These are phyloP conservation scores for Dromaius novaehollandiae DNA, from an alignment of 2,113 vertebrate species.

Conservation along the genomic window DNA sequence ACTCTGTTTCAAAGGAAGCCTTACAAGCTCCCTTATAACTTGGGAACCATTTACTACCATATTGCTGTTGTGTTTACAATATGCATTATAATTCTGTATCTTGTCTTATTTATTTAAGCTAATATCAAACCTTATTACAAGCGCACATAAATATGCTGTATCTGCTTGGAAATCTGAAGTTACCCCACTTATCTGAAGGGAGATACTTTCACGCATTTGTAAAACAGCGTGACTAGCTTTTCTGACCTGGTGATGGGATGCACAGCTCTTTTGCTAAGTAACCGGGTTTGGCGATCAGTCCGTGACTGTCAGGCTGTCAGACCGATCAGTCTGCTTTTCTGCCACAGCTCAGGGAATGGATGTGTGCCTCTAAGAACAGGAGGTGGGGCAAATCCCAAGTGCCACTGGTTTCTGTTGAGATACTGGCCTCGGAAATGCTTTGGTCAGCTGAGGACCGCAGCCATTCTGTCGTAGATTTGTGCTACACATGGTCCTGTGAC, in stretches of 20 bases:
- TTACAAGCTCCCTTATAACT: background rate
- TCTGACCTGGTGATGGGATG: background rate
- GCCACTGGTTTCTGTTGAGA: background rate
- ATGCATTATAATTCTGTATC: background rate
- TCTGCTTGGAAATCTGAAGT: background rate
- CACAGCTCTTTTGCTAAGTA: background rate
- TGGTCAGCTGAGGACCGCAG: background rate
- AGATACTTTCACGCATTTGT: background rate
- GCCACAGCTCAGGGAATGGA: too few species aligned
- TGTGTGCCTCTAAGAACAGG: background rate
- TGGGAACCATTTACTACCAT: background rate
- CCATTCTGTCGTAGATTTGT: background rate
- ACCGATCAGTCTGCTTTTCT: background rate
- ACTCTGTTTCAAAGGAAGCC: background rate
- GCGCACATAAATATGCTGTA: accelerated
- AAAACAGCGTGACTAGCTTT: background rate
- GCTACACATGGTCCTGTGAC: background rate
- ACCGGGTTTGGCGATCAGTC: background rate
- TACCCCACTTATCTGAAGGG: background rate
- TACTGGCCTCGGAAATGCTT: background rate
- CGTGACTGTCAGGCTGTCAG: background rate
- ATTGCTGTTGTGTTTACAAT: background rate
- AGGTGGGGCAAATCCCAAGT: background rate
- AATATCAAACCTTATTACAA: background rate
- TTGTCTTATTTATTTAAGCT: background rate